Conservation (phyloP, 2,888 invertebrate species). For the Lysandra coridon region DNA sequence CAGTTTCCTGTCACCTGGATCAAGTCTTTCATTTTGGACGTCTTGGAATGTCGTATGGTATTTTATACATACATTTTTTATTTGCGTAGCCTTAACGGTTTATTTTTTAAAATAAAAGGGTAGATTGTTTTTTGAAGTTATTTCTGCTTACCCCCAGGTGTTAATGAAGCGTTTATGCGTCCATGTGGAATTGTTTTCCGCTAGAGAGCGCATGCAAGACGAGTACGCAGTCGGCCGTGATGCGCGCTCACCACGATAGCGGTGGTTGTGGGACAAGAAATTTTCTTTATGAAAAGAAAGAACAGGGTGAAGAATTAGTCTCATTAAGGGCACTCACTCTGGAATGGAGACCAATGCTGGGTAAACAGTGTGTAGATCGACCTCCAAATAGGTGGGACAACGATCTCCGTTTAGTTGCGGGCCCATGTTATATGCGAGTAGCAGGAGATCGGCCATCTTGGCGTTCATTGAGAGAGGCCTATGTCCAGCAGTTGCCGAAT, state of each 20-base stretch:
- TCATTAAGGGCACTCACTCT: too few relatives aligned
- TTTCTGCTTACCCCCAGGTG: slow-evolving; percentile 20
- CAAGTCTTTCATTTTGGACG: slow-evolving; percentile 56
- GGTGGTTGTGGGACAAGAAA: neutral
- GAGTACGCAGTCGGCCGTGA: slow-evolving; percentile 21
- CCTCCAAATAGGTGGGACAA: too few relatives aligned
- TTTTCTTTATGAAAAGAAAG: neutral
- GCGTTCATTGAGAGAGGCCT: too few relatives aligned
- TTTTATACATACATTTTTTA: neutral
- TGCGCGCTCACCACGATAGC: neutral
- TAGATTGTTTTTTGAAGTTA: slow-evolving; percentile 5
- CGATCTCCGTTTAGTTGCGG: too few relatives aligned
- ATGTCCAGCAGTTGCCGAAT: too few relatives aligned
- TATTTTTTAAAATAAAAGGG: neutral
- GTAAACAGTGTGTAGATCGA: too few relatives aligned
- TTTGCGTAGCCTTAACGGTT: neutral
- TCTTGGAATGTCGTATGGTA: slow-evolving; percentile 42
- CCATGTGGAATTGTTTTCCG: slow-evolving; percentile 25
- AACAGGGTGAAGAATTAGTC: too few relatives aligned
- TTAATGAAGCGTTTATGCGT: slow-evolving; percentile 22
- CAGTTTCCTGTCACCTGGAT: slow-evolving; percentile 46
- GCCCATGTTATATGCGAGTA: too few relatives aligned
- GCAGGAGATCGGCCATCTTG: too few relatives aligned
- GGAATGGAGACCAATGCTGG: too few relatives aligned
- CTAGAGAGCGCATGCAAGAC: slow-evolving; percentile 18